These are phyloP conservation scores for Okapia johnstoni DNA, from an alignment of 2,113 vertebrate species.

Conservation along the genomic window DNA sequence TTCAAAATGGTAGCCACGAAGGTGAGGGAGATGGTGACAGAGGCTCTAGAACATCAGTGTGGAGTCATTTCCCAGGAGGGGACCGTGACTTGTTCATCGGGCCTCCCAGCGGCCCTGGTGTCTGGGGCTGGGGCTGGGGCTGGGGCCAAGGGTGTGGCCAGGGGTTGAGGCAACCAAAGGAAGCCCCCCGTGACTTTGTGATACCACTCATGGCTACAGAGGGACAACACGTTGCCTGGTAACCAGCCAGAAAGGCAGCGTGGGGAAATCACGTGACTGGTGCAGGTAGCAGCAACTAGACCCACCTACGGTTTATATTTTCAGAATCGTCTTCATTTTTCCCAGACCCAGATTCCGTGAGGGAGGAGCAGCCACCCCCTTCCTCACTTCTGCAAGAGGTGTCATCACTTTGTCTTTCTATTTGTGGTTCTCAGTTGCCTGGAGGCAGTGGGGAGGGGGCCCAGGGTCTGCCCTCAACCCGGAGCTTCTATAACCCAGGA, in stretches of 20 bases:
- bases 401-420: not conserved
- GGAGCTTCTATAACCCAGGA: too few species aligned
- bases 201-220: too few species aligned
- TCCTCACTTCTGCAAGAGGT: not conserved
- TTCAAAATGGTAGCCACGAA: not conserved
- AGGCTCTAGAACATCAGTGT: accelerated
- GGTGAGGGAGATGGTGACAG: accelerated
- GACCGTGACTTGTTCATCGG: not conserved
- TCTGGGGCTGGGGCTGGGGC: not conserved
- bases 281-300: not conserved
- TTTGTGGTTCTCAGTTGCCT: not conserved
- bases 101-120: not conserved
- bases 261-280: accelerated
- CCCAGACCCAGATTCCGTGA: not conserved
- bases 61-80: not conserved
- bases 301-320: not conserved
- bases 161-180: not conserved
- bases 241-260: too few species aligned
- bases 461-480: accelerated
- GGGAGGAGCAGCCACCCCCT: not conserved
- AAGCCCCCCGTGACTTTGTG: not conserved
- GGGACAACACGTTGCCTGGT: not conserved
- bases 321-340: not conserved
- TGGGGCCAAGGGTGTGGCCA: not conserved
- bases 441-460: not conserved